Evolutionary conservation across 2,888 invertebrate genomes (phyloP).

Genomic region (Cerastis leucographa): DNA sequence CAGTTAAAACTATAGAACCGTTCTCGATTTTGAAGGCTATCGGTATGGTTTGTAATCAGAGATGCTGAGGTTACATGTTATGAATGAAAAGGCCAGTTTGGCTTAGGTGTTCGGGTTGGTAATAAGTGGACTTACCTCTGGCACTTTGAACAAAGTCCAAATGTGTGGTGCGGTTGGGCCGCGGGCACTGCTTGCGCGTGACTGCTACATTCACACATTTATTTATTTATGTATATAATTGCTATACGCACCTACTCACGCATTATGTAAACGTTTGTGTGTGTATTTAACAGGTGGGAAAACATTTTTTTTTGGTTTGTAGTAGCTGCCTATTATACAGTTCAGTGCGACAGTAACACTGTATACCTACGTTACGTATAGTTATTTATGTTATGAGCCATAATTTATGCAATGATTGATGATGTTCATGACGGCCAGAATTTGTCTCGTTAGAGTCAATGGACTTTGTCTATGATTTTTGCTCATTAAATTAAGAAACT

Average conservation of each 20-base stretch:
- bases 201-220: slow-evolving; percentile 73
- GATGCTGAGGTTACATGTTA: slow-evolving; percentile 37
- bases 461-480: not conserved
- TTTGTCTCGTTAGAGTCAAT: not conserved
- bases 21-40: slow-evolving; percentile 69
- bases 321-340: not conserved
- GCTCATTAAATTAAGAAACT: not conserved
- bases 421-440: not conserved
- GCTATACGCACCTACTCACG: slow-evolving; percentile 74
- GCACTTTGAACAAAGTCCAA: slow-evolving; percentile 75
- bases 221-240: slow-evolving; percentile 66
- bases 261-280: slow-evolving; percentile 49
- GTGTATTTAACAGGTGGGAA: slow-evolving; percentile 43
- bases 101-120: slow-evolving; percentile 23
- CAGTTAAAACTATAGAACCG: slow-evolving; percentile 74
- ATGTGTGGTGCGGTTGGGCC: slow-evolving; percentile 62
- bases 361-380: too few relatives aligned
- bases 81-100: slow-evolving; percentile 47
- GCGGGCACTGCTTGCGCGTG: slow-evolving; percentile 70
- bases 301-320: slow-evolving; percentile 6
- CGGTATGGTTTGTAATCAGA: slow-evolving; percentile 62
- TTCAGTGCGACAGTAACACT: not conserved
- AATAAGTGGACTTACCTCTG: slow-evolving; percentile 65
- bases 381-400: not conserved
- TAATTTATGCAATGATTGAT: not conserved